Conservation (phyloP, 2,888 invertebrate genomes). For the Hemaris fuciformis region DNA sequence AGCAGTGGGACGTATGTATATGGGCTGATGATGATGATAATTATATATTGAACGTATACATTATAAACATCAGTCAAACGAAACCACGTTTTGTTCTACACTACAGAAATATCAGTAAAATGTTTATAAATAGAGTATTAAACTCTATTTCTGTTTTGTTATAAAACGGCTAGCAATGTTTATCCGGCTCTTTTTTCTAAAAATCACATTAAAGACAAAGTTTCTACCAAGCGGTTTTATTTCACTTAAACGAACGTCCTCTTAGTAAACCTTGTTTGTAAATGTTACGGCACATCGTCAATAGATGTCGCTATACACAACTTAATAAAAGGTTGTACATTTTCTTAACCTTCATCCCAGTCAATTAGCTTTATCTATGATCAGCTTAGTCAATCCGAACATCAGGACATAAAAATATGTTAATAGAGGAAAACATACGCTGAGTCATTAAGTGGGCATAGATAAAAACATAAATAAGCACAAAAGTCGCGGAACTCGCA, state of each 20-base stretch:
- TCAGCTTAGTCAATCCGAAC: slow-evolving; percentile 33
- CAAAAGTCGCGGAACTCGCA: background rate
- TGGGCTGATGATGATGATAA: no score
- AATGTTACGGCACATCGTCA: background rate
- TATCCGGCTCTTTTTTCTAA: no score
- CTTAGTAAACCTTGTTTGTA: background rate
- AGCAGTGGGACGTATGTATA: no score
- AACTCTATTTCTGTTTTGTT: no score
- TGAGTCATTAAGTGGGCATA: slow-evolving; percentile 29
- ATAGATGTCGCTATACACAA: background rate
- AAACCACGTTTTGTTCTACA: no score
- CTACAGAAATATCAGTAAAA: no score
- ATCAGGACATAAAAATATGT: slow-evolving; percentile 43
- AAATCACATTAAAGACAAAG: background rate
- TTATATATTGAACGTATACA: no score
- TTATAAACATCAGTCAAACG: no score
- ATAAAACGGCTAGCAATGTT: no score
- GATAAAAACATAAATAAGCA: background rate
- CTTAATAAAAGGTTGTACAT: background rate
- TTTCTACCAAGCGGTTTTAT: background rate
- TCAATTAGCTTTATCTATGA: slow-evolving; percentile 52
- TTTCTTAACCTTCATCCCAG: slow-evolving; percentile 28
- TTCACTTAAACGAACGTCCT: background rate
- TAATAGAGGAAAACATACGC: slow-evolving; percentile 37
- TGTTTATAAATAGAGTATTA: no score